A percentile compares a stretch with the other conserved stretches of the same genome.
phyloP scores from a whole-genome alignment of 2,113 vertebrate genomes.

The Heterochromis multidens region DNA sequence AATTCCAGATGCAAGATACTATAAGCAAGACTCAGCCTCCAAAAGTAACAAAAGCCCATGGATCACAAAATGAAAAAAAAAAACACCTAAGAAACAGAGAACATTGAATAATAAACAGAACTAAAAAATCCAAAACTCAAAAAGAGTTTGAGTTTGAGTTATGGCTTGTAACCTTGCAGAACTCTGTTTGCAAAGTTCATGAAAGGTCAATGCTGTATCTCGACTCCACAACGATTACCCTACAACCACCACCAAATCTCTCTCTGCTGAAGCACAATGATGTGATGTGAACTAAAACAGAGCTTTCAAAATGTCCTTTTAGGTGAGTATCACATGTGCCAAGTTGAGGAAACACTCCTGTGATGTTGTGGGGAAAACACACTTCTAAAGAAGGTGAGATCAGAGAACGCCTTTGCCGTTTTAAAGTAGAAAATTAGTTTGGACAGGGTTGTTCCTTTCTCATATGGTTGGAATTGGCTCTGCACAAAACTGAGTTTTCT shows the following conservation, averaged over 20 bases:
- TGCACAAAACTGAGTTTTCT: conserved; percentile 8
- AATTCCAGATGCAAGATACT: too few species aligned
- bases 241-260: neutral
- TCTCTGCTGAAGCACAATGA: neutral
- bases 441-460: neutral
- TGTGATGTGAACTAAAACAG: neutral
- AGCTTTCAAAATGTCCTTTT: conserved; percentile 15
- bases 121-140: too few species aligned
- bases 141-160: too few species aligned
- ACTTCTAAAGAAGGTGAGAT: neutral
- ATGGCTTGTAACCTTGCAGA: neutral
- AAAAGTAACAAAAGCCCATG: too few species aligned
- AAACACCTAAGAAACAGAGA: too few species aligned
- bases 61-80: too few species aligned
- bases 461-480: neutral
- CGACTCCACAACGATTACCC: neutral
- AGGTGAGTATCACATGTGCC: conserved; percentile 11
- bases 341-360: neutral
- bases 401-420: neutral
- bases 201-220: conserved; percentile 33
- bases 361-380: neutral
- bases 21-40: too few species aligned
- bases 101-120: too few species aligned
- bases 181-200: neutral
- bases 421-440: conserved; percentile 1